phyloP scores from a whole-genome alignment of 2,888 invertebrate genomes.

The Troides aeacus region DNA sequence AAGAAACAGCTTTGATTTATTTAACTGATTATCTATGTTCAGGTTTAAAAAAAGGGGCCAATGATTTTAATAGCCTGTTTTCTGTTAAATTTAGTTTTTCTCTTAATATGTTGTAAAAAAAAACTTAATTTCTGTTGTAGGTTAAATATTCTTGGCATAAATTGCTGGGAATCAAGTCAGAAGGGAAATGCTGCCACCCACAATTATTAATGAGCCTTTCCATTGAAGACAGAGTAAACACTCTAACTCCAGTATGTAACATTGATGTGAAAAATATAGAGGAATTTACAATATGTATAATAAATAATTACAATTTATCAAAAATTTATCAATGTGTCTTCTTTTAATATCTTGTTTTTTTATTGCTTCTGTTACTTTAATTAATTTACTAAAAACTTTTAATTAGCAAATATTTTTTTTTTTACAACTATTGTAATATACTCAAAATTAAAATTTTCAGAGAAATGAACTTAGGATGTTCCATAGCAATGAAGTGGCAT shows the following conservation, averaged over 20 bases:
- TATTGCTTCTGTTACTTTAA: background rate
- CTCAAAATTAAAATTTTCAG: slow-evolving; percentile 41
- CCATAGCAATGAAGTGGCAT: slow-evolving; percentile 67
- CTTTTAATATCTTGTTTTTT: background rate
- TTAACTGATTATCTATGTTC: too few relatives aligned
- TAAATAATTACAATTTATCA: background rate
- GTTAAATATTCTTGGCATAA: slow-evolving; percentile 82
- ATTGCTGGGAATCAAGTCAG: slow-evolving; percentile 78
- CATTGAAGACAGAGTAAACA: slow-evolving; percentile 77
- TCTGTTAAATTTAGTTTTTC: too few relatives aligned
- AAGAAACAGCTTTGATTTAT: too few relatives aligned
- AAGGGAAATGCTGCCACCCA: slow-evolving; percentile 80
- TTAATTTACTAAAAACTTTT: background rate
- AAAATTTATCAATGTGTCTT: too few relatives aligned
- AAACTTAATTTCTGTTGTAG: slow-evolving; percentile 43
- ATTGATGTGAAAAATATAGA: background rate
- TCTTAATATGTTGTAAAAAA: too few relatives aligned
- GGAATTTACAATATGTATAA: background rate
- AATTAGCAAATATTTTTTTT: background rate
- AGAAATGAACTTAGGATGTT: slow-evolving; percentile 71
- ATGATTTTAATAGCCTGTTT: too few relatives aligned
- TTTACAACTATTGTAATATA: background rate
- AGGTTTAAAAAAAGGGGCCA: too few relatives aligned
- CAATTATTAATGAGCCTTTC: slow-evolving; percentile 81
- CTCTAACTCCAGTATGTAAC: slow-evolving; percentile 63